These are phyloP conservation scores for Grapholita molesta DNA, from an alignment of 1,140 invertebrate species.

Conservation along the genomic window DNA sequence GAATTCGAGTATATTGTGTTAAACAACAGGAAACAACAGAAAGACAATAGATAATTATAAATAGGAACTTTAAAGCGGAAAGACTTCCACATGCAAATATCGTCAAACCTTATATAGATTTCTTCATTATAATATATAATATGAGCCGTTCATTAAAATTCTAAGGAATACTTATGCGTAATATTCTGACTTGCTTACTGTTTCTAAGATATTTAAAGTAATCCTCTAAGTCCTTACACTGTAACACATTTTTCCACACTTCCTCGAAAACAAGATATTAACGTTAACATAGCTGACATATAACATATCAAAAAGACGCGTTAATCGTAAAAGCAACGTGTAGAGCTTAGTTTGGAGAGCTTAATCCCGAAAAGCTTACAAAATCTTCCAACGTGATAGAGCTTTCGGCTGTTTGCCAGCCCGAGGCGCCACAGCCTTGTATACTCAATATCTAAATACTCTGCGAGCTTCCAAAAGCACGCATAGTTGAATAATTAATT, in stretches of 20 bases:
- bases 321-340: slow-evolving; percentile 42
- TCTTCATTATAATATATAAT: neutral
- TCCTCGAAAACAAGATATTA: neutral
- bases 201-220: neutral
- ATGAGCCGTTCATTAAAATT: too few relatives aligned
- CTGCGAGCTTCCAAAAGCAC: neutral
- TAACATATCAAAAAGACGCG: slow-evolving; percentile 30
- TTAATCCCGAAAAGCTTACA: slow-evolving; percentile 51
- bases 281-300: slow-evolving; percentile 24
- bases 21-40: neutral
- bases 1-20: neutral
- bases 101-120: neutral
- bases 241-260: neutral
- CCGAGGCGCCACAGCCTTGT: slow-evolving; percentile 22
- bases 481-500: neutral
- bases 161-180: too few relatives aligned
- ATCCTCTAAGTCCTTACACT: neutral
- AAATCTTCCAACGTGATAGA: slow-evolving; percentile 36
- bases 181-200: too few relatives aligned
- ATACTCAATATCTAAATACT: neutral
- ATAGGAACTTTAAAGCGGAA: neutral
- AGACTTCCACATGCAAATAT: neutral
- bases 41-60: neutral
- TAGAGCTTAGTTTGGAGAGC: slow-evolving; percentile 34
- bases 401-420: slow-evolving; percentile 30